phyloP scores from a whole-genome alignment of 2,113 vertebrate genomes.

The Campylorhamphus procurvoides region DNA sequence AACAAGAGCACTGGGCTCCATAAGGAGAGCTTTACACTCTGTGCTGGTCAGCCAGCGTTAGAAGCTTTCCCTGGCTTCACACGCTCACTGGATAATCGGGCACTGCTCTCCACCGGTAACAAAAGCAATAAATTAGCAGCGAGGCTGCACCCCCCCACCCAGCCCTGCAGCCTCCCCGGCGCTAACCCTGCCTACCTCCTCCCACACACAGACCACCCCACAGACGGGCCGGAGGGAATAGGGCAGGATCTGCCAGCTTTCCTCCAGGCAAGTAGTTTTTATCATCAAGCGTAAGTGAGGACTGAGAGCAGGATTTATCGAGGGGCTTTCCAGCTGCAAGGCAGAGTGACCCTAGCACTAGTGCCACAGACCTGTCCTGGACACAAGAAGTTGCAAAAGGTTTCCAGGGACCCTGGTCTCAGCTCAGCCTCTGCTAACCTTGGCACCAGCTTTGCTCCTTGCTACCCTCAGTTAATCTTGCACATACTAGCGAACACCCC shows the following conservation, averaged over 20 bases:
- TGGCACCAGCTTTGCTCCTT: not conserved
- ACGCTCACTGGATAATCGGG: accelerated
- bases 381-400: not conserved
- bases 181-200: not conserved
- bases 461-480: not conserved
- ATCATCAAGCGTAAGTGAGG: not conserved
- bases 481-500: accelerated
- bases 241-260: not conserved
- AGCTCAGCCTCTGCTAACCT: not conserved
- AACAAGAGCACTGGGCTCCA: not conserved
- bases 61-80: not conserved
- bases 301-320: not conserved
- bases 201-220: accelerated
- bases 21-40: not conserved
- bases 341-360: not conserved
- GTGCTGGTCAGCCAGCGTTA: not conserved
- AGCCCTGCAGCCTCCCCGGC: accelerated
- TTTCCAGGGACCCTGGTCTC: not conserved
- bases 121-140: not conserved
- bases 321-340: not conserved
- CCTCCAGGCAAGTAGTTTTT: not conserved
- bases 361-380: not conserved
- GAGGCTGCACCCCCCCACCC: not conserved
- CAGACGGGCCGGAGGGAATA: not conserved
- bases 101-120: not conserved